Percentiles rank a stretch among this genome's conserved stretches.
These are phyloP conservation scores for Malurus splendens DNA, from an alignment of 2,797 vertebrate genomes.

Conservation along the genomic window DNA sequence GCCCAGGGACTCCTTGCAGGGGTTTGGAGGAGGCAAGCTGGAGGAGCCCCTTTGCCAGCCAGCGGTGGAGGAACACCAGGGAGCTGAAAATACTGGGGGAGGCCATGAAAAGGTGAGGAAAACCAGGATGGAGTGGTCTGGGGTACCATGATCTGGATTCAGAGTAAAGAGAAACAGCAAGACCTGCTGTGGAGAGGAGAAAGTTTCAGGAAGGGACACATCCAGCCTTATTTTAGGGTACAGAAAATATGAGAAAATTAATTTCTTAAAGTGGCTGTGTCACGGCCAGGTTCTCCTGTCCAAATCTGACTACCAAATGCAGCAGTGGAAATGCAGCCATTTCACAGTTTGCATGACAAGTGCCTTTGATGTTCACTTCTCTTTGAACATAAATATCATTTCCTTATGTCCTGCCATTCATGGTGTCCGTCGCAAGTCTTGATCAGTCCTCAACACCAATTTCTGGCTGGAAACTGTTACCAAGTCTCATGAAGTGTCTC, in stretches of 20 bases:
- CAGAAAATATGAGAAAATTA: background rate
- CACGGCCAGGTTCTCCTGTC: background rate
- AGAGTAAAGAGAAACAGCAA: background rate
- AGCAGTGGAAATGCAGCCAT: background rate
- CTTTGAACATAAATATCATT: background rate
- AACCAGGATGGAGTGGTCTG: background rate
- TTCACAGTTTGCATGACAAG: background rate
- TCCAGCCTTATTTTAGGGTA: background rate
- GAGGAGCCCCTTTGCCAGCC: background rate
- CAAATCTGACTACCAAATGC: fast-evolving
- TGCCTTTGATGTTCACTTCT: background rate
- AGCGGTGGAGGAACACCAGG: fast-evolving
- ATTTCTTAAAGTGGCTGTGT: background rate
- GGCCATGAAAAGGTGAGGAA: background rate
- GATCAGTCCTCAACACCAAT: background rate
- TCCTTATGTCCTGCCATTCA: background rate
- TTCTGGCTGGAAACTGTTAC: background rate
- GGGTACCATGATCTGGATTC: background rate
- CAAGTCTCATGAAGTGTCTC: background rate
- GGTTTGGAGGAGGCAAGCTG: background rate
- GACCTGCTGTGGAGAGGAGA: background rate
- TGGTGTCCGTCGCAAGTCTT: background rate
- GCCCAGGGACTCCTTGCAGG: background rate
- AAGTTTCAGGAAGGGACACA: background rate
- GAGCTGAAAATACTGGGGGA: background rate